These are phyloP conservation scores for Cetoscarus ocellatus DNA, from an alignment of 2,797 vertebrate genomes.

Conservation along the genomic window DNA sequence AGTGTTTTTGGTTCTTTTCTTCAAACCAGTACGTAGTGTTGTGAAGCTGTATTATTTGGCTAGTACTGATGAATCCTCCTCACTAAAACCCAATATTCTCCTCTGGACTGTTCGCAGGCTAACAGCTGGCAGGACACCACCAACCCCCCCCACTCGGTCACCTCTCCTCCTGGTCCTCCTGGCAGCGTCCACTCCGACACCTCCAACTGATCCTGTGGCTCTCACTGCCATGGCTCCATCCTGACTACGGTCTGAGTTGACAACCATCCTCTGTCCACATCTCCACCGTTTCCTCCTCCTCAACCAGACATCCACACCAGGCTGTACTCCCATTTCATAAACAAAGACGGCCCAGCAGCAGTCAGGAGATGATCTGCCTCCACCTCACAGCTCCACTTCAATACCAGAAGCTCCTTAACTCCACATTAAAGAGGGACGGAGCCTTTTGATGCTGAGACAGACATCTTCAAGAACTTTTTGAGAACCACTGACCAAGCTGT, in stretches of 20 bases:
- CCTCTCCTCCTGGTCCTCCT: slow-evolving; percentile 86
- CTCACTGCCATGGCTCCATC: slow-evolving; percentile 52
- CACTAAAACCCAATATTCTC: background rate
- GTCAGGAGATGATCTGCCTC: slow-evolving; percentile 51
- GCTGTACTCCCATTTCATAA: slow-evolving; percentile 63
- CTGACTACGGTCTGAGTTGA: slow-evolving; percentile 59
- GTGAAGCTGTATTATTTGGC: background rate
- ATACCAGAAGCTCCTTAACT: slow-evolving; percentile 47
- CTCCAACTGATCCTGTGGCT: slow-evolving; percentile 84
- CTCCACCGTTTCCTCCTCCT: slow-evolving; percentile 42
- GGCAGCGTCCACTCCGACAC: slow-evolving; percentile 88
- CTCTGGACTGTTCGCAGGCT: slow-evolving; percentile 76
- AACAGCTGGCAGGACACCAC: slow-evolving; percentile 90
- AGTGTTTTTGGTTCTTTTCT: no score
- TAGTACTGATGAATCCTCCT: background rate
- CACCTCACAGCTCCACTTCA: slow-evolving; percentile 49
- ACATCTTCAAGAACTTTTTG: slow-evolving; percentile 65
- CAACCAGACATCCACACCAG: slow-evolving; percentile 49
- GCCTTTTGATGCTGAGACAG: slow-evolving; percentile 49
- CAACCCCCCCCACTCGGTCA: slow-evolving; percentile 84
- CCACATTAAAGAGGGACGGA: slow-evolving; percentile 45
- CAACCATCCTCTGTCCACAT: slow-evolving; percentile 44
- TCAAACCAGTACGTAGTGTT: no score
- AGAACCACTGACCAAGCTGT: slow-evolving; percentile 75
- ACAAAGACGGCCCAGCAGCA: slow-evolving; percentile 72